A percentile compares a stretch with the other conserved stretches of the same genome.
phyloP scores from a whole-genome alignment of 2,888 invertebrate genomes.

The Bellardia bayeri region DNA sequence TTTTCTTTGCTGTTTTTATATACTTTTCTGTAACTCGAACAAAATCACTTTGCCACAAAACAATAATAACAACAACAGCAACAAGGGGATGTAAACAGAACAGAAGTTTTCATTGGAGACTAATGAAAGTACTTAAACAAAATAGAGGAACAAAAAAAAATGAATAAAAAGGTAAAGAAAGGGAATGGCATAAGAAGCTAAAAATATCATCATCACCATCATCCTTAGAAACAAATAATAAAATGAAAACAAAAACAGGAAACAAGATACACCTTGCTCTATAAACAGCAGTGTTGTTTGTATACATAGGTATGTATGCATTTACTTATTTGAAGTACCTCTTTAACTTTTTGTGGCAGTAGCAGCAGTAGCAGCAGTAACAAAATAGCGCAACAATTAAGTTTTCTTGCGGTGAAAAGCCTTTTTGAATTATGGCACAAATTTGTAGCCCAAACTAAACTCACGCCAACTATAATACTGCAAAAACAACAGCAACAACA shows the following conservation, averaged over 20 bases:
- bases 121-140: conserved; percentile 69
- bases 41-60: conserved; percentile 39
- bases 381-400: conserved; percentile 68
- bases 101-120: conserved; percentile 47
- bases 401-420: conserved; percentile 62
- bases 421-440: conserved; percentile 70
- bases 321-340: neutral
- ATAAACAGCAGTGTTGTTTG: neutral
- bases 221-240: conserved; percentile 5
- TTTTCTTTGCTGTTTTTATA: neutral
- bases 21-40: neutral
- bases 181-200: conserved; percentile 15
- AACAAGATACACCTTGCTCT: neutral
- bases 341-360: conserved; percentile 1
- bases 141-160: conserved; percentile 12
- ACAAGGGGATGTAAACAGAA: neutral
- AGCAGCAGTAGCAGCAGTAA: neutral
- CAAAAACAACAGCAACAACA: neutral
- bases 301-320: neutral
- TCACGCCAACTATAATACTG: conserved; percentile 19
- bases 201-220: conserved; percentile 48
- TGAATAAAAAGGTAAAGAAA: neutral
- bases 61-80: conserved; percentile 1
- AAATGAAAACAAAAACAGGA: neutral
- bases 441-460: conserved; percentile 63